These are phyloP conservation scores for Colaptes auratus DNA, from an alignment of 2,113 vertebrate genomes.

Conservation along the genomic window DNA sequence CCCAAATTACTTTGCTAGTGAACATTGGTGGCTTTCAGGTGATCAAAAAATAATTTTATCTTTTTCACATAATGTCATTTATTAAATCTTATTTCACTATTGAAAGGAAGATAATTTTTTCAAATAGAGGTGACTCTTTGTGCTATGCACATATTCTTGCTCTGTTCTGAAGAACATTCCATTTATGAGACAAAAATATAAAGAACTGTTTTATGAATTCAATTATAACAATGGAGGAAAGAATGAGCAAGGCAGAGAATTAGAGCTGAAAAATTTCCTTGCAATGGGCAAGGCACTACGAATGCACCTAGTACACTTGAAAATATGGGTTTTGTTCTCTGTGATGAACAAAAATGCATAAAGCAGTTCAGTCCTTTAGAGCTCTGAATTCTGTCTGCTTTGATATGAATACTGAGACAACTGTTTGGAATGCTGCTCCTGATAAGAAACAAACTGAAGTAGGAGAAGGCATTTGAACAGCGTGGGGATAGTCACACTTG, in stretches of 20 bases:
- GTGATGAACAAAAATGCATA: conserved; percentile 69
- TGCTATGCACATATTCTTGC: conserved; percentile 5
- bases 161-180: conserved; percentile 40
- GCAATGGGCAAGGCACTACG: conserved; percentile 55
- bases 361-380: conserved; percentile 71
- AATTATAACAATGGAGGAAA: conserved; percentile 63
- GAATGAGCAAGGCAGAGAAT: conserved; percentile 68
- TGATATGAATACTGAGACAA: conserved; percentile 78
- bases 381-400: conserved; percentile 77
- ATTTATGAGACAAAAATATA: conserved; percentile 56
- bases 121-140: background rate
- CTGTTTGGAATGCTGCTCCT: conserved; percentile 74
- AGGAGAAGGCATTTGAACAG: conserved; percentile 71
- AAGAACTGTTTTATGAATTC: conserved; percentile 65
- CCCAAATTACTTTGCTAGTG: background rate
- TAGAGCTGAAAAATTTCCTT: conserved; percentile 59
- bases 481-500: conserved; percentile 73
- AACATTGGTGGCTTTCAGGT: conserved; percentile 12
- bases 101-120: conserved; percentile 29
- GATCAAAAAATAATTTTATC: conserved; percentile 3
- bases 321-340: conserved; percentile 65
- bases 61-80: conserved; percentile 24
- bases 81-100: conserved; percentile 43
- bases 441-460: conserved; percentile 76
- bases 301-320: conserved; percentile 56